Evolutionary conservation across 2,113 vertebrate genomes (phyloP).

Genomic region (Acinonyx jubatus): DNA sequence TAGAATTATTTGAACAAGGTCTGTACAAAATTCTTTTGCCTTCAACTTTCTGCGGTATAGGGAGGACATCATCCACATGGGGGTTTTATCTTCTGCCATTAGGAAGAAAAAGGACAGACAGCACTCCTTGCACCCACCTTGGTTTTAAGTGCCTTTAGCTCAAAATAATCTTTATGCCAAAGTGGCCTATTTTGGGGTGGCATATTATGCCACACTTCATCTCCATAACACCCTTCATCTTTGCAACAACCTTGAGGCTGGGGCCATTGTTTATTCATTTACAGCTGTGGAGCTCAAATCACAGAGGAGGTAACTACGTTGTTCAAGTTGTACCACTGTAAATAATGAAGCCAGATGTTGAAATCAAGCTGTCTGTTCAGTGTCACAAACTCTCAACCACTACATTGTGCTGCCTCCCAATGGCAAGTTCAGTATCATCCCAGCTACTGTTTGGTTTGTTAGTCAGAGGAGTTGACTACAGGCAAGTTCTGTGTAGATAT

Average conservation of each 20-base stretch:
- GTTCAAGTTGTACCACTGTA: not conserved
- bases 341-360: not conserved
- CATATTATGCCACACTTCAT: not conserved
- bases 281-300: not conserved
- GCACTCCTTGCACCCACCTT: not conserved
- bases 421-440: not conserved
- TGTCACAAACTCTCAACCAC: not conserved
- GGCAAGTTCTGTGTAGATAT: fast-evolving
- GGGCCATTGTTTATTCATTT: not conserved
- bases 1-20: not conserved
- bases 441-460: not conserved
- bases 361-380: not conserved
- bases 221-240: not conserved
- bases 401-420: not conserved
- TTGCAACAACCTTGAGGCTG: not conserved
- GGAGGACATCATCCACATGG: not conserved
- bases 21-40: not conserved
- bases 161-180: not conserved
- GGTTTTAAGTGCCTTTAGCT: not conserved
- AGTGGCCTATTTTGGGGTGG: not conserved
- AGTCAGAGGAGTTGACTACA: not conserved
- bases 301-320: not conserved
- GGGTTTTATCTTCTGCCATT: not conserved
- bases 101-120: not conserved
- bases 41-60: not conserved